Conservation (phyloP, 37 sponge, comb jelly and placozoan species). For the Ianthella basta region DNA sequence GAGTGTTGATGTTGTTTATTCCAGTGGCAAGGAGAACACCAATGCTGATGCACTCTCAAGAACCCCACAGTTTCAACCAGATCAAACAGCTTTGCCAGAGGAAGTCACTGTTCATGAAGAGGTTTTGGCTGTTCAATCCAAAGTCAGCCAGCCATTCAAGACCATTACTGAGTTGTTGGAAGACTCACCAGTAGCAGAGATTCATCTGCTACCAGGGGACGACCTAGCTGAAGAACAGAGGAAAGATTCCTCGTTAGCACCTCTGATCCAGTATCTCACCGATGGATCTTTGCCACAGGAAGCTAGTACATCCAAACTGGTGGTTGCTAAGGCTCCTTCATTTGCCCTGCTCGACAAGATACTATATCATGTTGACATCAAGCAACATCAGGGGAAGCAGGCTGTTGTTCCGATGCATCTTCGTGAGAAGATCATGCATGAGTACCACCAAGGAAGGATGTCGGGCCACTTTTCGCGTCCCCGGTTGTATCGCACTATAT, state of each 20-base stretch:
- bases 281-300: conserved; percentile 37
- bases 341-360: conserved; percentile 45
- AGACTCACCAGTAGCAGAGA: no score
- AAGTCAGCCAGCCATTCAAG: neutral
- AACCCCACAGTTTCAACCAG: neutral
- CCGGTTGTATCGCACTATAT: conserved; percentile 16
- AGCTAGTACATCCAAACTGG: neutral
- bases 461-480: conserved; percentile 64
- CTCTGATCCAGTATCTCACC: conserved; percentile 23
- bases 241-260: conserved; percentile 25
- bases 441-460: conserved; percentile 42
- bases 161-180: neutral
- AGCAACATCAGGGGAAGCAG: conserved; percentile 25
- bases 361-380: conserved; percentile 42
- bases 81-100: neutral
- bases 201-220: neutral
- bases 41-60: conserved; percentile 58
- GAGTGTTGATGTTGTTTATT: conserved; percentile 19
- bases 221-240: conserved; percentile 46
- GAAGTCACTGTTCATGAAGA: neutral
- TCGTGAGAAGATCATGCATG: conserved; percentile 1
- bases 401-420: conserved; percentile 64
- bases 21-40: conserved; percentile 32
- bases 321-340: neutral
- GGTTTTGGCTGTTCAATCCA: neutral